Evolutionary conservation across 2,113 vertebrate species (phyloP).

Genomic region (Proteles cristata): DNA sequence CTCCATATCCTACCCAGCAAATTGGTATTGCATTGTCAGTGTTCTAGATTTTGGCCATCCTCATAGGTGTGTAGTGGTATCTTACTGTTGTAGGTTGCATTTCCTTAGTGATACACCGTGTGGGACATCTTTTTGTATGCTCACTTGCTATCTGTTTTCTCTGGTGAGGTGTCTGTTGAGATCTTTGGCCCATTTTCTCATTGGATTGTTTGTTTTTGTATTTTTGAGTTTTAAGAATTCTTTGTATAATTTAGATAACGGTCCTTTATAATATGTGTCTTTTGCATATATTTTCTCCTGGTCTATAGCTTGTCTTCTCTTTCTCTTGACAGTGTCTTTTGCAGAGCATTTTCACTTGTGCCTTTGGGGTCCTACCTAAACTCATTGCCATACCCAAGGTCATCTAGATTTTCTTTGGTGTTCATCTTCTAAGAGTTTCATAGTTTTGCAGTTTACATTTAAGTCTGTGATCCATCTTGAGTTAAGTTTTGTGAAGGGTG

Average conservation of each 20-base stretch:
- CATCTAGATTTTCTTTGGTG: background rate
- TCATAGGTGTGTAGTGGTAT: background rate
- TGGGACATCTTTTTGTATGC: background rate
- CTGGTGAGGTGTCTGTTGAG: background rate
- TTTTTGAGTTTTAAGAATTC: no score
- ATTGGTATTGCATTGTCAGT: background rate
- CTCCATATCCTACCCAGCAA: background rate
- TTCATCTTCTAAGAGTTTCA: background rate
- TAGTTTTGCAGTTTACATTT: no score
- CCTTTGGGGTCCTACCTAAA: no score
- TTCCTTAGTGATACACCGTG: background rate
- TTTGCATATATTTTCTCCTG: no score
- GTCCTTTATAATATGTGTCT: no score
- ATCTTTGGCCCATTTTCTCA: background rate
- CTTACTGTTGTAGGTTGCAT: background rate
- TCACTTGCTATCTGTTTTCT: background rate
- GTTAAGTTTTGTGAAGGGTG: no score
- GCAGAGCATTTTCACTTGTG: no score
- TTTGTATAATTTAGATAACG: no score
- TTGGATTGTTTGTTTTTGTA: no score
- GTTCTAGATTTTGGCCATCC: background rate
- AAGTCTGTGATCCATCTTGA: background rate
- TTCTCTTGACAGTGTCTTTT: no score
- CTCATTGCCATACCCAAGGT: background rate
- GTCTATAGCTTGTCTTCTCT: no score